phyloP scores from a whole-genome alignment of 2,888 invertebrate species.

The Malthinus seriepunctatus region DNA sequence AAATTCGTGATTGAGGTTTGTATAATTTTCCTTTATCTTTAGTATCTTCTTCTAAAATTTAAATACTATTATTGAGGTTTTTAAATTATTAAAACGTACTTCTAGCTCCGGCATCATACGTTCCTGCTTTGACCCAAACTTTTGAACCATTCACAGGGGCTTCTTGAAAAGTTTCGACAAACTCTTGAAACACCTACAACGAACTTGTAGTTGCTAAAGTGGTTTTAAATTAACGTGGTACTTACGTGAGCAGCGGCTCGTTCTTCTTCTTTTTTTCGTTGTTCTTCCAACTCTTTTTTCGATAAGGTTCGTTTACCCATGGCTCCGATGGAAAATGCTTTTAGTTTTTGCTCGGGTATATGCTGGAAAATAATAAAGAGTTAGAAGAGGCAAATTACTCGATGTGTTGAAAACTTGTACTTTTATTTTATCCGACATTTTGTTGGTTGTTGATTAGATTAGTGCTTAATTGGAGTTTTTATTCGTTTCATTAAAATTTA shows the following conservation, averaged over 20 bases:
- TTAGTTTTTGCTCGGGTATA: constrained; percentile 70
- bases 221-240: constrained; percentile 22
- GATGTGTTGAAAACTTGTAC: background rate
- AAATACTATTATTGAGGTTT: background rate
- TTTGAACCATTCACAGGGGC: constrained; percentile 76
- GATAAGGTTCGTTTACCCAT: constrained; percentile 75
- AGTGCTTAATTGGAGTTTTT: too few relatives aligned
- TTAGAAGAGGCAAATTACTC: background rate
- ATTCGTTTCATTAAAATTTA: too few relatives aligned
- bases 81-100: constrained; percentile 63
- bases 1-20: constrained; percentile 82
- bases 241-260: constrained; percentile 88
- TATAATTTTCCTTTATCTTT: constrained; percentile 90
- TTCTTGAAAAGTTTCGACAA: constrained; percentile 96
- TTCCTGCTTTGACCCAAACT: constrained; percentile 97
- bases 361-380: constrained; percentile 28
- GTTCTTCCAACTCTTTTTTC: constrained; percentile 84
- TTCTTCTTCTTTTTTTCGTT: constrained; percentile 85
- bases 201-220: background rate
- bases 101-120: constrained; percentile 92
- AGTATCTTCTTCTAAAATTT: constrained; percentile 76
- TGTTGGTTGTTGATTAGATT: background rate
- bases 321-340: constrained; percentile 75
- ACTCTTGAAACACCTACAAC: constrained; percentile 88
- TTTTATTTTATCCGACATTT: constrained; percentile 8